A percentile compares a stretch with the other conserved stretches of the same genome.
Conservation (phyloP, 2,888 invertebrate species). For the Watsonalla binaria region DNA sequence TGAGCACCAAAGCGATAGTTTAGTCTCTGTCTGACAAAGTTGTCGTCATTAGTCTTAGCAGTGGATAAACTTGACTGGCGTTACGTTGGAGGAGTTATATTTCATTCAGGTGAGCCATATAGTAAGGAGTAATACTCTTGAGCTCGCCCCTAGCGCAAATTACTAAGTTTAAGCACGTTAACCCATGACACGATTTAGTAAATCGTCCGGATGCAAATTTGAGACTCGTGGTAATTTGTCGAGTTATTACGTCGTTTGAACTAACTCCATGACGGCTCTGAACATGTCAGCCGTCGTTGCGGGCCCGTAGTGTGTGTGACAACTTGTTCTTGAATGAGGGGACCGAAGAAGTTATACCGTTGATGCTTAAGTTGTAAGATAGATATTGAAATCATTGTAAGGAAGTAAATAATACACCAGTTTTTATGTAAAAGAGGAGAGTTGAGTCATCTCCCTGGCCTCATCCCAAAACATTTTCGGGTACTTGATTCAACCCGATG, state of each 20-base stretch:
- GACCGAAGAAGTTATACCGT: no score
- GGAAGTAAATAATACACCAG: no score
- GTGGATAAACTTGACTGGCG: conserved; percentile 21
- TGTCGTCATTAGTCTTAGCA: conserved; percentile 24
- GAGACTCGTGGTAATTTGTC: conserved; percentile 22
- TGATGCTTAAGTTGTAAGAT: no score
- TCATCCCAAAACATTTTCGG: no score
- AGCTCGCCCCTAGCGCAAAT: conserved; percentile 29
- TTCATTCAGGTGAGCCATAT: conserved; percentile 26
- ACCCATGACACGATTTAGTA: conserved; percentile 36
- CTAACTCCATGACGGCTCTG: conserved; percentile 10
- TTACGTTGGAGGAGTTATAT: conserved; percentile 12
- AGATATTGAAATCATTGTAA: no score
- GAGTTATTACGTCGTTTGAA: conserved; percentile 33
- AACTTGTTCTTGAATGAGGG: no score
- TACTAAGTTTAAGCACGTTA: conserved; percentile 40
- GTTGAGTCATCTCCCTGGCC: no score
- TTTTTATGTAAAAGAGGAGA: no score
- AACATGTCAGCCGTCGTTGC: no score
- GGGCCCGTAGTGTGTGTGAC: no score
- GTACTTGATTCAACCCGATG: no score
- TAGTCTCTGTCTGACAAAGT: conserved; percentile 8
- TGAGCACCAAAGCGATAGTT: background rate
- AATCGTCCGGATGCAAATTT: conserved; percentile 42
- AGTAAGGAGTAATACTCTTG: conserved; percentile 15